Percentiles rank a stretch among this genome's conserved stretches.
These are phyloP conservation scores for Tinamus major DNA, from an alignment of 2,797 vertebrate species.

Conservation along the genomic window DNA sequence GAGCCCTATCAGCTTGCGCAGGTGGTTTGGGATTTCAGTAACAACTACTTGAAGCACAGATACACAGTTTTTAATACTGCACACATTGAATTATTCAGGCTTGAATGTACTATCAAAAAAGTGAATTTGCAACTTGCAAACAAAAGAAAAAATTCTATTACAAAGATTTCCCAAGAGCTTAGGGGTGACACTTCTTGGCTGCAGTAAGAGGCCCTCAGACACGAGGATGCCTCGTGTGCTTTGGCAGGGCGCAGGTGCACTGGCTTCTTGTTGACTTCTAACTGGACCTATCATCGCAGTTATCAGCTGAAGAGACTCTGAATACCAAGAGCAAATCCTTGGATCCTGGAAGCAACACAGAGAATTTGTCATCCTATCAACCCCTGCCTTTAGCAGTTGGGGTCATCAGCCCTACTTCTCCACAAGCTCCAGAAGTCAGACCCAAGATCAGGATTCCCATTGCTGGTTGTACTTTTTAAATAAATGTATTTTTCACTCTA, in stretches of 20 bases:
- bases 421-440: background rate
- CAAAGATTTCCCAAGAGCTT: slow-evolving; percentile 9
- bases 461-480: background rate
- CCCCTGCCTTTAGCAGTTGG: background rate
- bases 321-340: slow-evolving; percentile 7
- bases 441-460: background rate
- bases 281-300: background rate
- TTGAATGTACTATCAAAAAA: background rate
- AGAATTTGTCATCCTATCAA: background rate
- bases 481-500: background rate
- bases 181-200: slow-evolving; percentile 20
- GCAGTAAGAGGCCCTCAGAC: background rate
- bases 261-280: background rate
- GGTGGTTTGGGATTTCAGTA: slow-evolving; percentile 21
- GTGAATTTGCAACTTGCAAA: slow-evolving; percentile 32
- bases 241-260: background rate
- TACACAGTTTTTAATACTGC: background rate
- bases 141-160: background rate
- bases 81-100: slow-evolving; percentile 4
- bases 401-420: background rate
- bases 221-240: background rate
- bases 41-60: slow-evolving; percentile 5
- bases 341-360: background rate
- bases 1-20: background rate
- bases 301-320: background rate